A percentile compares a stretch with the other conserved stretches of the same genome.
These are phyloP conservation scores for Polyploca ridens DNA, from an alignment of 2,888 invertebrate species.

Conservation along the genomic window DNA sequence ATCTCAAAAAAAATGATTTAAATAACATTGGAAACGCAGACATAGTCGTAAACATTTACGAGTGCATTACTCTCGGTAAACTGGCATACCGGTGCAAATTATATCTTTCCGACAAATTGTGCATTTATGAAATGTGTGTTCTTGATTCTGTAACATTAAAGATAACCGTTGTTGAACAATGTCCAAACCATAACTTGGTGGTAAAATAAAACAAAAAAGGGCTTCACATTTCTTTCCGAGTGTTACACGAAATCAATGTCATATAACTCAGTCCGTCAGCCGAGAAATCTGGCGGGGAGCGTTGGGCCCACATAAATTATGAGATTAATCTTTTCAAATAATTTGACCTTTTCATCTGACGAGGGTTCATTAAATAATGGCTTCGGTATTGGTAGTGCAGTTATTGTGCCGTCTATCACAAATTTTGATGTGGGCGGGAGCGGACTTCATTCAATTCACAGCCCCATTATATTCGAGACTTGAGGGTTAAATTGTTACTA, in stretches of 20 bases:
- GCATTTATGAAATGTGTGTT: slow-evolving; percentile 40
- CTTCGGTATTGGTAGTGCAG: slow-evolving; percentile 76
- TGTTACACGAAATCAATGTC: slow-evolving; percentile 69
- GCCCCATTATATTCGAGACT: slow-evolving; percentile 35
- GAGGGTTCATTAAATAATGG: slow-evolving; percentile 84
- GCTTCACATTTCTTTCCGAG: slow-evolving; percentile 51
- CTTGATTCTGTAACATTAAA: slow-evolving; percentile 31
- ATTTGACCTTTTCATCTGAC: slow-evolving; percentile 84
- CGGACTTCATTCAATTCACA: slow-evolving; percentile 48
- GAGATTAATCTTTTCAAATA: slow-evolving; percentile 84
- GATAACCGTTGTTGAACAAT: slow-evolving; percentile 29
- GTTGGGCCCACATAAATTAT: slow-evolving; percentile 79
- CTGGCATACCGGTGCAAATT: slow-evolving; percentile 68
- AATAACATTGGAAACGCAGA: slow-evolving; percentile 70
- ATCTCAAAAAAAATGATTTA: slow-evolving; percentile 70
- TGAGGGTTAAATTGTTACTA: slow-evolving; percentile 30
- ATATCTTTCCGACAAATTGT: slow-evolving; percentile 53
- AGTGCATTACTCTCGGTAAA: slow-evolving; percentile 78
- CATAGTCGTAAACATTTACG: slow-evolving; percentile 79
- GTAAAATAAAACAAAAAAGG: slow-evolving; percentile 29
- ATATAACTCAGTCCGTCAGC: slow-evolving; percentile 65
- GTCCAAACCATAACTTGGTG: slow-evolving; percentile 31
- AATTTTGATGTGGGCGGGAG: slow-evolving; percentile 73
- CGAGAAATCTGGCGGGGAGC: slow-evolving; percentile 73
- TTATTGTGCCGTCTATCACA: slow-evolving; percentile 83